Evolutionary conservation across 2,888 invertebrate species (phyloP), one percentile per base, ranked within the genome.

Genomic region (Eupeodes latifasciatus): DNA sequence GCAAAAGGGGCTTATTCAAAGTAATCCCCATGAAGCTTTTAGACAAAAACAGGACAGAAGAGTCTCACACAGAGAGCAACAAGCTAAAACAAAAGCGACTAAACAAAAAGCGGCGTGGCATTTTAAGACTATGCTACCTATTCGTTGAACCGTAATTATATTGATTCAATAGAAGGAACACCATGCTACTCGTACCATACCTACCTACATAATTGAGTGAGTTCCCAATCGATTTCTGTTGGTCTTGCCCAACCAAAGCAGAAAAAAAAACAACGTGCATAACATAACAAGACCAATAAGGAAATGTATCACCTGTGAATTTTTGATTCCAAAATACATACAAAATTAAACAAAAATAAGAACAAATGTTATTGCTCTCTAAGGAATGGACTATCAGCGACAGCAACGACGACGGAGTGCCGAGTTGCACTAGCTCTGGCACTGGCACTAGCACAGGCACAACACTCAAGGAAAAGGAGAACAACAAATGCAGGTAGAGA

Each of bases 241-340:
- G 34, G n/a, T 47, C 34, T 53, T 69, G 16, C 34, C 11, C 6
- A 27, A 27, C 3, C 2, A 27, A 40, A 40, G 40, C 40, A 40
- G 40, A 44, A 62, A 57, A 74, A 12, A 19, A 27, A 16, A 76
- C 40, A 76, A 14, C 57, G 11, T 47, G 11, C 59, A 27, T 27
- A 78, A 36, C 59, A 27, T 27, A 78, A 36, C 78, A 19, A 67
- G 69, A 53, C 16, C 64, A 83, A 79, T 67, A 67, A 55, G n/a
- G 19, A 72, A 81, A 84, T 80, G 67, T 74, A 72, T 87, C 74
- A 87, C 84, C 76, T 76, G 67, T 62, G 67, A 77, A 75, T 77
- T 80, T 40, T 16, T 5, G 4, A 77, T 76, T 66, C 12, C 16
- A 72, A 74, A 59, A 49, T 66, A 40, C 9, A 7, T 40, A 11